Percentiles rank a stretch among this genome's conserved stretches.
These are phyloP conservation scores for cat (Felis catus) DNA, from an alignment of 2,113 vertebrate genomes.

Conservation along the genomic window F.catus_Fca126_mat1.0 CM031423.1:90473501-90474000, in stretches of 20 bases:
- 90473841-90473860: rapidly evolving
- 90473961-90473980: rapidly evolving
- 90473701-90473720: background rate
- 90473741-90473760: background rate
- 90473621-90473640: background rate
- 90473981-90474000: rapidly evolving
- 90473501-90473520: background rate
- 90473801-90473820: background rate
- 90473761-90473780: background rate
- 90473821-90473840: rapidly evolving
- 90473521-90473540: background rate
- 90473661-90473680: background rate
- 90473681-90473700: background rate
- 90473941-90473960: rapidly evolving
- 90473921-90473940: rapidly evolving
- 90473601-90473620: rapidly evolving
- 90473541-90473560: background rate
- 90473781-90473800: background rate
- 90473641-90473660: background rate
- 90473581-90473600: background rate
- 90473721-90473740: background rate
- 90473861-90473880: background rate
- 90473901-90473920: background rate
- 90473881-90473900: rapidly evolving
- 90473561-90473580: rapidly evolving